Conservation (phyloP, 2,797 vertebrate species). For the Neomorphus geoffroyi region DNA sequence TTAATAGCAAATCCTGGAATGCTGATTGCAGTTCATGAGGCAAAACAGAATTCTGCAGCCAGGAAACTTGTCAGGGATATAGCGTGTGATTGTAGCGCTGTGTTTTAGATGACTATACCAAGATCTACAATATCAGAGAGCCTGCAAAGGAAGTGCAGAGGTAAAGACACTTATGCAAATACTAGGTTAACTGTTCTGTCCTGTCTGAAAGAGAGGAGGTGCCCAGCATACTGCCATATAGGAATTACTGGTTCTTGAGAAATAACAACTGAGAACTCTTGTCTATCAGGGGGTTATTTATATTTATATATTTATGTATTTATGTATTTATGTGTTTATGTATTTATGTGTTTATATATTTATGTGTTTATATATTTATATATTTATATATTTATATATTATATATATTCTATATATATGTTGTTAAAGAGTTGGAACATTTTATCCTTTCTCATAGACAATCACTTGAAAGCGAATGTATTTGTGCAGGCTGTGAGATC, state of each 20-base stretch:
- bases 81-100: background rate
- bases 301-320: background rate
- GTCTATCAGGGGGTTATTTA: background rate
- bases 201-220: background rate
- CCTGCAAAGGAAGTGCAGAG: background rate
- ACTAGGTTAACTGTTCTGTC: background rate
- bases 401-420: background rate
- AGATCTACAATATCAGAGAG: background rate
- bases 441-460: background rate
- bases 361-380: background rate
- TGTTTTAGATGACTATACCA: background rate
- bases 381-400: background rate
- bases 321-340: background rate
- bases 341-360: background rate
- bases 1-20: background rate
- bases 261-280: background rate
- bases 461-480: background rate
- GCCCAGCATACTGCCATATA: background rate
- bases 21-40: background rate
- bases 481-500: background rate
- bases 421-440: background rate
- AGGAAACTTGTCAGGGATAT: background rate
- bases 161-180: background rate
- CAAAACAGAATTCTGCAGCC: background rate
- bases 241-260: background rate